Conservation (phyloP, 1,140 invertebrate species). For the Drosophila tristis region DNA sequence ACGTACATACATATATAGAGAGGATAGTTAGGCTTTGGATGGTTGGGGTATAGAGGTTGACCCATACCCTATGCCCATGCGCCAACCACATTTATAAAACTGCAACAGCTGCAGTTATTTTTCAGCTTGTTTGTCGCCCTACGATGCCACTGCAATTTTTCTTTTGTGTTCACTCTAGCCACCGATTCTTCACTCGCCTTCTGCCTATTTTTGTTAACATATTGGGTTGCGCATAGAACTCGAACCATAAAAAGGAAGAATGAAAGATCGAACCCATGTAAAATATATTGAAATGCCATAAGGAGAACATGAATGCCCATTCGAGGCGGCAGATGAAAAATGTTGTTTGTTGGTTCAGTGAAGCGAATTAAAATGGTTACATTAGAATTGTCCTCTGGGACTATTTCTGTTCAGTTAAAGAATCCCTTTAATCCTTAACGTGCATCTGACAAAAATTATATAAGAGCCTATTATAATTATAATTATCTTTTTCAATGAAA, state of each 20-base stretch:
- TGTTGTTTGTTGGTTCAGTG: constrained; percentile 12
- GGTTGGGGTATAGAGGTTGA: constrained; percentile 12
- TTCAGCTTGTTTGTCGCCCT: constrained; percentile 60
- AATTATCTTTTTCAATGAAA: constrained; percentile 5
- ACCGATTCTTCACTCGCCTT: not conserved
- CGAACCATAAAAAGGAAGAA: not conserved
- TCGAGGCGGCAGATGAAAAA: constrained; percentile 22
- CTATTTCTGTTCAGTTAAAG: not conserved
- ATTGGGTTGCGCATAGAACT: constrained; percentile 48
- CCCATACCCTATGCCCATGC: not conserved
- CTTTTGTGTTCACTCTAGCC: constrained; percentile 11
- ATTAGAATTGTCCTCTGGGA: not conserved
- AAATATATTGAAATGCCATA: constrained; percentile 39
- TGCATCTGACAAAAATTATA: no score
- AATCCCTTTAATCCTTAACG: no score
- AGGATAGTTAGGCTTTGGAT: constrained; percentile 23
- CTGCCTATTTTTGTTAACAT: constrained; percentile 31
- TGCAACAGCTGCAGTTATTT: constrained; percentile 81
- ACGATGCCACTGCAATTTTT: constrained; percentile 39
- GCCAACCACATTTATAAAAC: constrained; percentile 74
- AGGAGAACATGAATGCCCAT: constrained; percentile 39
- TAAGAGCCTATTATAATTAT: no score
- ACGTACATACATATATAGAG: constrained; percentile 8
- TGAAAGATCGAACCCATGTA: constrained; percentile 3
- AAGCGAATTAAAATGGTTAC: not conserved